A percentile compares a stretch with the other conserved stretches of the same genome.
Evolutionary conservation across 92 coral and sea anemone genomes (phyloP).

Genomic region (Meandrina meandrites): DNA sequence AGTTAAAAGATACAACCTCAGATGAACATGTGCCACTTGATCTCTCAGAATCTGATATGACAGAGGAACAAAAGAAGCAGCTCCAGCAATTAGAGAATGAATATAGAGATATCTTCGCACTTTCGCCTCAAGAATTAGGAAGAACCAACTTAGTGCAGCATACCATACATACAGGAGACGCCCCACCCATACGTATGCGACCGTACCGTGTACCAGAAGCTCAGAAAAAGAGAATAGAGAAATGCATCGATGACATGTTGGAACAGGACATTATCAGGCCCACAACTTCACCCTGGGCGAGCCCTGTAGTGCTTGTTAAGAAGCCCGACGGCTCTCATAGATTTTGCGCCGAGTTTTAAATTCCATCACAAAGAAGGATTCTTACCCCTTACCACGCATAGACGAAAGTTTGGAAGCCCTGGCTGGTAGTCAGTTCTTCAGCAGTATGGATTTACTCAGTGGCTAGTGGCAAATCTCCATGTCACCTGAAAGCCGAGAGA

Average conservation of each 20-base stretch:
- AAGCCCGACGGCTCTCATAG: background rate
- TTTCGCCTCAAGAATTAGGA: background rate
- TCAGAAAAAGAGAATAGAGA: background rate
- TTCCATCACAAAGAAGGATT: constrained; percentile 50
- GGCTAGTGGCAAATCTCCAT: constrained; percentile 51
- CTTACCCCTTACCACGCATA: constrained; percentile 45
- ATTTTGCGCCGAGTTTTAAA: constrained; percentile 27
- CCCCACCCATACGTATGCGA: background rate
- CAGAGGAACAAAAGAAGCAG: background rate
- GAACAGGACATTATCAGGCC: background rate
- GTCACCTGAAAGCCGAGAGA: constrained; percentile 3
- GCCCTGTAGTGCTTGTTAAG: background rate
- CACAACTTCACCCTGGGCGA: background rate
- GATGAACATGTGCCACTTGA: background rate
- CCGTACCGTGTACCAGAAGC: background rate
- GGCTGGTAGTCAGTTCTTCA: constrained; percentile 21
- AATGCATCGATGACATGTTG: background rate
- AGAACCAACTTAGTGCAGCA: background rate
- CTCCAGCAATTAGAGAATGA: background rate
- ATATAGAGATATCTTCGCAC: background rate
- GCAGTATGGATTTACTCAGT: constrained; percentile 31
- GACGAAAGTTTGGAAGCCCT: constrained; percentile 32
- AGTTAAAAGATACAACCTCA: too few species aligned
- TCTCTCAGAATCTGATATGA: background rate
- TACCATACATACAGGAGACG: background rate